Percentiles rank a stretch among this genome's conserved stretches.
Evolutionary conservation across 2,888 invertebrate species (phyloP).

Genomic region (Lithophane semibrunnea): DNA sequence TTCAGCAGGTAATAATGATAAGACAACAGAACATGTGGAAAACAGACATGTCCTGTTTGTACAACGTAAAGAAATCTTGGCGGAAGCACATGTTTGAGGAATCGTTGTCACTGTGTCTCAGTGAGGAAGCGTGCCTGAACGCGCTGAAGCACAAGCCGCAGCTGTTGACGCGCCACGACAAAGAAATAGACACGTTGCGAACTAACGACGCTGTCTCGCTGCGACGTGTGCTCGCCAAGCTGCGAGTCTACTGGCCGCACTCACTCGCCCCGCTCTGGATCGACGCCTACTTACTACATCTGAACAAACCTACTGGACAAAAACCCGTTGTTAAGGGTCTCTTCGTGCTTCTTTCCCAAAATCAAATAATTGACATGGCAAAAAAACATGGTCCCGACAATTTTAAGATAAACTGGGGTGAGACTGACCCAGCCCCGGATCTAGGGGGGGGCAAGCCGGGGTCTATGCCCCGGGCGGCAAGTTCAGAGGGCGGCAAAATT

Average conservation of each 20-base stretch:
- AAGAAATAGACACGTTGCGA: slow-evolving; percentile 69
- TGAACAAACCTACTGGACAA: slow-evolving; percentile 71
- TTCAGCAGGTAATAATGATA: slow-evolving; percentile 70
- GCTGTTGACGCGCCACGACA: slow-evolving; percentile 47
- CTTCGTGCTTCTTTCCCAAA: slow-evolving; percentile 72
- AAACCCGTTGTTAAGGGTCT: slow-evolving; percentile 73
- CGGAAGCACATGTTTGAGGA: slow-evolving; percentile 78
- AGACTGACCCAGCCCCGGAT: too few species aligned
- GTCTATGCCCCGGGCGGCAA: too few species aligned
- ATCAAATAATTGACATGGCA: slow-evolving; percentile 71
- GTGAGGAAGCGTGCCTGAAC: slow-evolving; percentile 76
- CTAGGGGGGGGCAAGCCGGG: too few species aligned
- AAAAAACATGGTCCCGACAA: slow-evolving; percentile 74
- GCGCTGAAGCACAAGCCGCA: slow-evolving; percentile 2
- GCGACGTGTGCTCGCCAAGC: slow-evolving; percentile 71
- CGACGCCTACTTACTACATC: slow-evolving; percentile 64
- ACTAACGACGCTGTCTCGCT: slow-evolving; percentile 70
- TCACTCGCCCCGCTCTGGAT: slow-evolving; percentile 74
- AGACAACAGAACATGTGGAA: slow-evolving; percentile 71
- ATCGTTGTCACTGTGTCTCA: slow-evolving; percentile 73
- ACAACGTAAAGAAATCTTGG: slow-evolving; percentile 78
- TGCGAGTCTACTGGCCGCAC: slow-evolving; percentile 52
- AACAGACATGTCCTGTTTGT: slow-evolving; percentile 69
- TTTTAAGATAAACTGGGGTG: slow-evolving; percentile 78
- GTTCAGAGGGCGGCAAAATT: too few species aligned